A percentile compares a stretch with the other conserved stretches of the same genome.
Evolutionary conservation across 2,797 vertebrate genomes (phyloP).

Genomic region (Dryobates pubescens): DNA sequence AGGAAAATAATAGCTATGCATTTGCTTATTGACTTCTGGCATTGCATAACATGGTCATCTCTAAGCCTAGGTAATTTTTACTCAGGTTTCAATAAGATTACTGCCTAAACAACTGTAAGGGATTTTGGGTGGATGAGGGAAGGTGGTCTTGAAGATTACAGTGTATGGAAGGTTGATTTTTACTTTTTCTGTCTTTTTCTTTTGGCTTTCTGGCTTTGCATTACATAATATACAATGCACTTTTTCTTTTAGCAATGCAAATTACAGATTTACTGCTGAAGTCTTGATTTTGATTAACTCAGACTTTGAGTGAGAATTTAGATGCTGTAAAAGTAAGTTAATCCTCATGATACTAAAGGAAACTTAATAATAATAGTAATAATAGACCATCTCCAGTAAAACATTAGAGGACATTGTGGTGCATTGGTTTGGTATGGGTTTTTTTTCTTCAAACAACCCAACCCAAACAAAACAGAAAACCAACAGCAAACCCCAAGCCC

Average conservation of each 20-base stretch:
- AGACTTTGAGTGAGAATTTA: slow-evolving; percentile 51
- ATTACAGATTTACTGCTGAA: slow-evolving; percentile 48
- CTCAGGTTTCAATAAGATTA: background rate
- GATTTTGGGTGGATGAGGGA: background rate
- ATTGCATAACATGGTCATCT: background rate
- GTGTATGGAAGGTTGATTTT: background rate
- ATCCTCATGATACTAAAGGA: background rate
- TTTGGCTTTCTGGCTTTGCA: background rate
- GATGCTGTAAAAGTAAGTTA: slow-evolving; percentile 53
- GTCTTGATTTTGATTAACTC: slow-evolving; percentile 35
- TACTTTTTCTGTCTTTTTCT: background rate
- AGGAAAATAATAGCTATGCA: background rate
- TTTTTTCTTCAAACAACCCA: no score
- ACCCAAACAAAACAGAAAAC: background rate
- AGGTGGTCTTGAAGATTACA: background rate
- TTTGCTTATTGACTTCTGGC: background rate
- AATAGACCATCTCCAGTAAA: slow-evolving; percentile 34
- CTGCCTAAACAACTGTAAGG: background rate
- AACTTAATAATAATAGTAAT: background rate
- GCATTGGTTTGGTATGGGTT: slow-evolving; percentile 37
- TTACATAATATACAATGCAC: slow-evolving; percentile 26
- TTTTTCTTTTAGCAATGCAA: slow-evolving; percentile 43
- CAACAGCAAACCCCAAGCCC: background rate
- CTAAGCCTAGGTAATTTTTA: background rate
- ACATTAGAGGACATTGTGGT: slow-evolving; percentile 73